Evolutionary conservation across 2,113 vertebrate genomes (phyloP).

Genomic region (Isurus oxyrinchus): DNA sequence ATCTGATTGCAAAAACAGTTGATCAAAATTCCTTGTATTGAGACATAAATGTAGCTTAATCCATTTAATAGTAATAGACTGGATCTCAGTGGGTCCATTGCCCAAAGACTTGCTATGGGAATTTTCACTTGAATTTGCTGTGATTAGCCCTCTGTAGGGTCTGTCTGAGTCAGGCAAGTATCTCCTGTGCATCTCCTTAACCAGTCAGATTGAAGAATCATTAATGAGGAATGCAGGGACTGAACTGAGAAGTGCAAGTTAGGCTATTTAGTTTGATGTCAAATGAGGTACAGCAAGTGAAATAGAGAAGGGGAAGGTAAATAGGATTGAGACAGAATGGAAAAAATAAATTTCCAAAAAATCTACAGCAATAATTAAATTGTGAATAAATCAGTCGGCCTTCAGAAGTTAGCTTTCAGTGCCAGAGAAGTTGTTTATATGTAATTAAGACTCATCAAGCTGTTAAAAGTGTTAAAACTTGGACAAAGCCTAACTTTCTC

Average conservation of each 20-base stretch:
- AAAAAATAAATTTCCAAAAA: neutral
- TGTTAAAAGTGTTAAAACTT: neutral
- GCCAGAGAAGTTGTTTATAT: neutral
- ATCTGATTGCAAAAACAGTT: too few relatives aligned
- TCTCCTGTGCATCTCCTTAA: neutral
- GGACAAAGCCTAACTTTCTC: neutral
- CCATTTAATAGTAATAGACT: neutral
- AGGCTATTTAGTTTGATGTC: neutral
- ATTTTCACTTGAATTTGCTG: neutral
- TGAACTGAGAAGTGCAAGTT: neutral
- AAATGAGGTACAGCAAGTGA: neutral
- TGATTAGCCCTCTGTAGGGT: neutral
- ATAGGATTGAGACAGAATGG: neutral
- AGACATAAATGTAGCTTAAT: neutral
- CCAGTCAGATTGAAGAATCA: neutral
- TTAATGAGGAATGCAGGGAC: too few relatives aligned
- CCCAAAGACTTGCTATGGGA: too few relatives aligned
- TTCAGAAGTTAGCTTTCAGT: neutral
- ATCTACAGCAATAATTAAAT: neutral
- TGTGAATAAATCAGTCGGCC: neutral
- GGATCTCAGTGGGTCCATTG: neutral
- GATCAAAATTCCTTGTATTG: neutral
- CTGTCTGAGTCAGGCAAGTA: neutral
- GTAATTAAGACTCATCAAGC: neutral
- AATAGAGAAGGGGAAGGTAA: neutral